These are phyloP conservation scores for Tenthredo mesomela DNA, from an alignment of 2,888 invertebrate species.

Conservation along the genomic window DNA sequence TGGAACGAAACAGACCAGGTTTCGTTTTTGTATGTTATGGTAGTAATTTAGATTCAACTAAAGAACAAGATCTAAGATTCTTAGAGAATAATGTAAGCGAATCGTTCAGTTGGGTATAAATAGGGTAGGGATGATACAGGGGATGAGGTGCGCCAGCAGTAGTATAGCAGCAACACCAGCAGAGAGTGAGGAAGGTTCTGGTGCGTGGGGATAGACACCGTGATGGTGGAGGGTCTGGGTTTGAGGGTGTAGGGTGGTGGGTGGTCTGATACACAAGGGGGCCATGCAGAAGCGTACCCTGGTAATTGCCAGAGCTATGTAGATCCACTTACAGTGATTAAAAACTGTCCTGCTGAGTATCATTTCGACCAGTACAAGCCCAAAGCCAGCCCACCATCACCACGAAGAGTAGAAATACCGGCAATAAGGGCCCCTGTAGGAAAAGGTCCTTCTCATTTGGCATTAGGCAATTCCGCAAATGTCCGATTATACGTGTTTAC, in stretches of 20 bases:
- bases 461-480: slow-evolving; percentile 19
- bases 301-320: slow-evolving; percentile 77
- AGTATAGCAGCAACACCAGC: not conserved
- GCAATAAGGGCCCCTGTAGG: slow-evolving; percentile 19
- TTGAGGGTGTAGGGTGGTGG: slow-evolving; percentile 59
- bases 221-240: slow-evolving; percentile 52
- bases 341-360: slow-evolving; percentile 77
- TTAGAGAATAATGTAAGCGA: slow-evolving; percentile 5
- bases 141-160: slow-evolving; percentile 16
- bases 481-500: not conserved
- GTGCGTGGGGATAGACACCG: slow-evolving; percentile 37
- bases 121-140: slow-evolving; percentile 16
- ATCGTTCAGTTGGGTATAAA: not conserved
- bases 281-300: slow-evolving; percentile 72
- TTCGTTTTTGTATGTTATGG: not conserved
- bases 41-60: not conserved
- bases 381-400: slow-evolving; percentile 30
- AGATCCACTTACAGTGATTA: slow-evolving; percentile 79
- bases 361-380: slow-evolving; percentile 59
- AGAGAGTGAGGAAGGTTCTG: slow-evolving; percentile 29
- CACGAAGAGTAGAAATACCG: slow-evolving; percentile 5
- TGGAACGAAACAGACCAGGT: not conserved
- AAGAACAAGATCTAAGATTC: slow-evolving; percentile 8
- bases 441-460: slow-evolving; percentile 38
- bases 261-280: slow-evolving; percentile 73